Evolutionary conservation across 2,113 vertebrate species (phyloP).

Genomic region (Corythaeola cristata): DNA sequence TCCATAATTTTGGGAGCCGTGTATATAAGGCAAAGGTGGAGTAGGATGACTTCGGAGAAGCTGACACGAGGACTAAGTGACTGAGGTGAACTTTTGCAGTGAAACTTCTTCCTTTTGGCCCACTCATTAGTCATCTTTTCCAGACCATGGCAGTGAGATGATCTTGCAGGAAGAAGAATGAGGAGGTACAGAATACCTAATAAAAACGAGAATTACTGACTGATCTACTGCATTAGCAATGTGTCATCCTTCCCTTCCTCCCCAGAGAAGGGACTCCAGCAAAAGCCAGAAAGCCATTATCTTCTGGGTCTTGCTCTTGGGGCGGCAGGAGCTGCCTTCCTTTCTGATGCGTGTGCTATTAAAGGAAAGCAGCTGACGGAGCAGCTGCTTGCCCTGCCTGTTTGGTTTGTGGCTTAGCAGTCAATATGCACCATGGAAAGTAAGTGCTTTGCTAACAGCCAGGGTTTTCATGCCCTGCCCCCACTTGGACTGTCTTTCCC

Average conservation of each 20-base stretch:
- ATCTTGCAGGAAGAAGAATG: fast-evolving
- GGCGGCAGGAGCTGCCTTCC: neutral
- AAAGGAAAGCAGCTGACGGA: conserved; percentile 61
- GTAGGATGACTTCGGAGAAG: neutral
- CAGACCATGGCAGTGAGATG: fast-evolving
- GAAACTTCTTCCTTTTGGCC: neutral
- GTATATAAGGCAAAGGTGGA: fast-evolving
- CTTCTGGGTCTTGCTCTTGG: neutral
- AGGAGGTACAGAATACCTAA: neutral
- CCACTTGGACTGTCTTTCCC: neutral
- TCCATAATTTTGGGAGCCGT: fast-evolving
- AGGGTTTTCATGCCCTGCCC: neutral
- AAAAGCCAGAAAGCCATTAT: neutral
- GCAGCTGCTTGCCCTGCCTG: conserved; percentile 47
- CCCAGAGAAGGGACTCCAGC: neutral
- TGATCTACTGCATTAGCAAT: fast-evolving
- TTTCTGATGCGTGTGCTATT: conserved; percentile 32
- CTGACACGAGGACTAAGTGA: neutral
- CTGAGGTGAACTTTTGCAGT: neutral
- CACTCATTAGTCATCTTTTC: fast-evolving
- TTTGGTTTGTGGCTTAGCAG: conserved; percentile 9
- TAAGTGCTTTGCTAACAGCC: neutral
- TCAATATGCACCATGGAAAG: neutral
- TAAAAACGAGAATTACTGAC: neutral
- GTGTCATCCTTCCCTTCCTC: neutral